A percentile compares a stretch with the other conserved stretches of the same genome.
Evolutionary conservation across 1,140 invertebrate genomes (phyloP).

Genomic region (Pachyrhynchus sulphureomaculatus): DNA sequence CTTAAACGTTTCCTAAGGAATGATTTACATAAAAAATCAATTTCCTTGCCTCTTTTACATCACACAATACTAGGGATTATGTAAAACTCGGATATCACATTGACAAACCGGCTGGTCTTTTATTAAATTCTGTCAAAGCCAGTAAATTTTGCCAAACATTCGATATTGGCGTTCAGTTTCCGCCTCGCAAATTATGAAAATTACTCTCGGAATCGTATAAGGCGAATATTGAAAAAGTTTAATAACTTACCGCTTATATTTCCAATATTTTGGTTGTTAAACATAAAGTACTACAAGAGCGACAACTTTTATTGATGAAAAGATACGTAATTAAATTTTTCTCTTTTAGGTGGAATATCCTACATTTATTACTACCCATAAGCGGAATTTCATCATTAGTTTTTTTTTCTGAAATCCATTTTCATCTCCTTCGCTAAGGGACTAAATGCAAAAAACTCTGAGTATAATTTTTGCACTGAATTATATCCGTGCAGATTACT

Average conservation of each 20-base stretch:
- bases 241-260: conserved; percentile 18
- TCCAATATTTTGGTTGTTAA: conserved; percentile 17
- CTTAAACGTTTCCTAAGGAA: not conserved
- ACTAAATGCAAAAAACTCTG: too few relatives aligned
- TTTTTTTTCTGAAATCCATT: too few relatives aligned
- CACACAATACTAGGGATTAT: conserved; percentile 11
- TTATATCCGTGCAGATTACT: too few relatives aligned
- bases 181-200: conserved; percentile 19
- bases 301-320: conserved; percentile 7
- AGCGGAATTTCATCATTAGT: not conserved
- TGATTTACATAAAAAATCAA: conserved; percentile 15
- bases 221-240: conserved; percentile 26
- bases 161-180: conserved; percentile 7
- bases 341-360: too few relatives aligned
- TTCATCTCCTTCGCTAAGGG: too few relatives aligned
- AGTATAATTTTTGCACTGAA: too few relatives aligned
- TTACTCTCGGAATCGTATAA: conserved; percentile 7
- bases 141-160: conserved; percentile 20
- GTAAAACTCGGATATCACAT: conserved; percentile 19
- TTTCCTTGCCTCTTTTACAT: conserved; percentile 16
- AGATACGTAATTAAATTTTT: not conserved
- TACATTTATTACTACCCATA: too few relatives aligned
- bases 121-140: conserved; percentile 24
- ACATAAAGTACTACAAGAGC: conserved; percentile 1
- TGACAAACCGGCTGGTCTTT: conserved; percentile 21